These are phyloP conservation scores for Monopis laevigella DNA, from an alignment of 2,888 invertebrate species.

Conservation along the genomic window DNA sequence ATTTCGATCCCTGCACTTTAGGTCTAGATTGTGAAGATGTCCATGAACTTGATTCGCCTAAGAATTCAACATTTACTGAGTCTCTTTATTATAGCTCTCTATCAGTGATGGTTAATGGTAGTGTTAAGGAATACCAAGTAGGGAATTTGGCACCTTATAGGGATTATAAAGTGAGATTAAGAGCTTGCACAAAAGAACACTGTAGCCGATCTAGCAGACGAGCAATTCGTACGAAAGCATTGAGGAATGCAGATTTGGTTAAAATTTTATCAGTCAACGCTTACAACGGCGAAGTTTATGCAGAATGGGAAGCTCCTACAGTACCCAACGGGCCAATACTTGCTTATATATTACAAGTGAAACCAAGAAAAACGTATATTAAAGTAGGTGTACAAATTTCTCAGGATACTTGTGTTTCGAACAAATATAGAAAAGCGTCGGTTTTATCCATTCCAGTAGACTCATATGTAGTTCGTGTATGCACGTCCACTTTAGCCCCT, in stretches of 20 bases:
- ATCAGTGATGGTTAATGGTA: slow-evolving; percentile 30
- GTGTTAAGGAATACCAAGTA: slow-evolving; percentile 31
- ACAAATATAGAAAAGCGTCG: neutral
- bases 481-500: slow-evolving; percentile 30
- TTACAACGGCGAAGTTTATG: slow-evolving; percentile 27
- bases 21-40: slow-evolving; percentile 28
- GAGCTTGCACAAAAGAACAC: slow-evolving; percentile 33
- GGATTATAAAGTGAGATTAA: slow-evolving; percentile 46
- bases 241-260: slow-evolving; percentile 36
- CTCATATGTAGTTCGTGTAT: slow-evolving; percentile 30
- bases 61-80: slow-evolving; percentile 30
- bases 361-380: slow-evolving; percentile 28
- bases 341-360: slow-evolving; percentile 41
- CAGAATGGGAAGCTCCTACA: slow-evolving; percentile 42
- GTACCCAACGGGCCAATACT: slow-evolving; percentile 46
- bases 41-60: slow-evolving; percentile 26
- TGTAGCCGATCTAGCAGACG: slow-evolving; percentile 44
- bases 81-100: slow-evolving; percentile 30
- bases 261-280: slow-evolving; percentile 22
- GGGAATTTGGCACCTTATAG: slow-evolving; percentile 43
- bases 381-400: slow-evolving; percentile 28
- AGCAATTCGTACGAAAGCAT: slow-evolving; percentile 37
- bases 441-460: slow-evolving; percentile 25
- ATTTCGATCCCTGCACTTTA: slow-evolving; percentile 41
- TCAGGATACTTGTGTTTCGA: slow-evolving; percentile 34